Evolutionary conservation across 53 echinoderm and acorn worm genomes (phyloP).

Genomic region (Echinometra lucunter): DNA sequence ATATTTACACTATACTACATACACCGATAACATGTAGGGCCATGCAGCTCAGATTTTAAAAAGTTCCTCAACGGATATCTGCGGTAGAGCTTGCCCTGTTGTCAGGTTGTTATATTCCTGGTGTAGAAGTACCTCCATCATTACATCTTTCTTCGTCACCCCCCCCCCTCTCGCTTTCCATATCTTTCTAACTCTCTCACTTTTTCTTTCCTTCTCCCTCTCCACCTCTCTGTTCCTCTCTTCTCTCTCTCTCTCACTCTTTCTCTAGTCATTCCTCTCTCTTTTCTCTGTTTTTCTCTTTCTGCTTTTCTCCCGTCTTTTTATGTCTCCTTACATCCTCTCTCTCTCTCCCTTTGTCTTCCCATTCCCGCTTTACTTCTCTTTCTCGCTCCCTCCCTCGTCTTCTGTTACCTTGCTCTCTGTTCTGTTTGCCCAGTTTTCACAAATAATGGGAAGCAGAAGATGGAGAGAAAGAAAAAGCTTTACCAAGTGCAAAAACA

Average conservation of each 20-base stretch:
- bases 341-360: background rate
- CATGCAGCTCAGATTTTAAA: too few relatives aligned
- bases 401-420: background rate
- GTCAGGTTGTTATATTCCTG: too few relatives aligned
- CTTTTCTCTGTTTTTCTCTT: too few relatives aligned
- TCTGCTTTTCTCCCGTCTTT: too few relatives aligned
- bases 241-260: background rate
- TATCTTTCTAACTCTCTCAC: background rate
- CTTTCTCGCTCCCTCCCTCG: background rate
- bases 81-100: too few relatives aligned
- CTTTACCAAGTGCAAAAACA: slow-evolving; percentile 31
- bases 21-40: too few relatives aligned
- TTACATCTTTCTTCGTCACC: too few relatives aligned
- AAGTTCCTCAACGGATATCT: too few relatives aligned
- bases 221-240: background rate
- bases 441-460: background rate
- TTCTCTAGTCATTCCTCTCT: too few relatives aligned
- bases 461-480: background rate
- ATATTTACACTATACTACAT: too few relatives aligned
- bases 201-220: too few relatives aligned
- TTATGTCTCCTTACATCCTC: background rate
- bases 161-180: background rate
- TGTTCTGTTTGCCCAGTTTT: background rate
- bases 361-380: background rate
- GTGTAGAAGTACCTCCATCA: too few relatives aligned